Percentiles rank a stretch among this genome's conserved stretches.
Conservation (phyloP, 2,113 vertebrate species). For the Struthidea cinerea region DNA sequence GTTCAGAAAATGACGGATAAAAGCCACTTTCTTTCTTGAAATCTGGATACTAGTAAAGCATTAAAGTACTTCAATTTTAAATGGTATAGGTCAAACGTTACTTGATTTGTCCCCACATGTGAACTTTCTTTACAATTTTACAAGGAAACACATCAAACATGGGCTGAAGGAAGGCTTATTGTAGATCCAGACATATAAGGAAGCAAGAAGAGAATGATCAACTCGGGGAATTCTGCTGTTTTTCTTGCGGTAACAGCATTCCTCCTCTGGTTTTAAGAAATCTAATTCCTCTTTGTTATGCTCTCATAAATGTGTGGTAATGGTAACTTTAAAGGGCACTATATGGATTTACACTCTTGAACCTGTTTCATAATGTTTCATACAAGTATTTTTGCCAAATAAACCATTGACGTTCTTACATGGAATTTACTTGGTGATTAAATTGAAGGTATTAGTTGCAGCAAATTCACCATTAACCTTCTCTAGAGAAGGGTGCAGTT, state of each 20-base stretch:
- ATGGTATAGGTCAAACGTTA: background rate
- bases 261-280: background rate
- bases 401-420: background rate
- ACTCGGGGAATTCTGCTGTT: background rate
- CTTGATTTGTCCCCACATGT: fast-evolving
- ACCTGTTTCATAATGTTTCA: background rate
- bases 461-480: background rate
- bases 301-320: background rate
- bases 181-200: background rate
- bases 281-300: background rate
- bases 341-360: background rate
- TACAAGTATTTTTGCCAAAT: background rate
- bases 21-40: background rate
- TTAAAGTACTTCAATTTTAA: background rate
- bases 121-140: background rate
- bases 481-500: background rate
- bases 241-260: background rate
- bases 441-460: background rate
- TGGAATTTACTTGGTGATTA: background rate
- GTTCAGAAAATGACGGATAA: background rate
- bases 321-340: background rate
- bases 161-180: background rate
- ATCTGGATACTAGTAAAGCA: background rate
- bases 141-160: background rate
- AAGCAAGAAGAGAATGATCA: background rate